Percentiles rank a stretch among this genome's conserved stretches.
These are phyloP conservation scores for Bombylius discolor DNA, from an alignment of 2,888 invertebrate genomes.

Conservation along the genomic window DNA sequence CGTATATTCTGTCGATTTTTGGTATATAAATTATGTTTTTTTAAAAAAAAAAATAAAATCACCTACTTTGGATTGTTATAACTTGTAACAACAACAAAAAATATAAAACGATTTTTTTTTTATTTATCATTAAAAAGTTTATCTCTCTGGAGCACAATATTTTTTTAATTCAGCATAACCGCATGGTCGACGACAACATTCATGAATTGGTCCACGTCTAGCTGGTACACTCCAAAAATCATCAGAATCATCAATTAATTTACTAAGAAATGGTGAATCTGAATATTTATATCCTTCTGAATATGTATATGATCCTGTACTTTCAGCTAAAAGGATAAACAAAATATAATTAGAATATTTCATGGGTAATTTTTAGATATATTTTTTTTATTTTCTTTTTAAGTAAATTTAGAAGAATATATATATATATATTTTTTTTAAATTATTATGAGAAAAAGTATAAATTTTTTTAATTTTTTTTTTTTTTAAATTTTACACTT, in stretches of 20 bases:
- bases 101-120: too few relatives aligned
- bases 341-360: background rate
- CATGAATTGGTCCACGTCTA: constrained; percentile 24
- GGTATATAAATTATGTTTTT: too few relatives aligned
- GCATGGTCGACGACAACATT: constrained; percentile 28
- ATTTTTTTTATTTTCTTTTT: too few relatives aligned
- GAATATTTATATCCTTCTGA: constrained; percentile 8
- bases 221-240: constrained; percentile 18
- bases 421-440: too few relatives aligned
- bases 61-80: too few relatives aligned
- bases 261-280: constrained; percentile 15
- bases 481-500: constrained; percentile 15
- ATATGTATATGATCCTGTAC: constrained; percentile 15
- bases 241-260: constrained; percentile 19
- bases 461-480: too few relatives aligned
- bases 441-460: too few relatives aligned
- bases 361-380: too few relatives aligned
- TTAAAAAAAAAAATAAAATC: too few relatives aligned
- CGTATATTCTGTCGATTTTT: too few relatives aligned
- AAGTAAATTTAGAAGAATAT: too few relatives aligned
- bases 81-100: too few relatives aligned
- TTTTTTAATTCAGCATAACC: constrained; percentile 23
- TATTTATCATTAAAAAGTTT: background rate
- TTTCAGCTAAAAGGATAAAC: constrained; percentile 16
- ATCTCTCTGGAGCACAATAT: constrained; percentile 23